Conservation (phyloP, 2,113 vertebrate genomes). For the Poeciliopsis prolifica region DNA sequence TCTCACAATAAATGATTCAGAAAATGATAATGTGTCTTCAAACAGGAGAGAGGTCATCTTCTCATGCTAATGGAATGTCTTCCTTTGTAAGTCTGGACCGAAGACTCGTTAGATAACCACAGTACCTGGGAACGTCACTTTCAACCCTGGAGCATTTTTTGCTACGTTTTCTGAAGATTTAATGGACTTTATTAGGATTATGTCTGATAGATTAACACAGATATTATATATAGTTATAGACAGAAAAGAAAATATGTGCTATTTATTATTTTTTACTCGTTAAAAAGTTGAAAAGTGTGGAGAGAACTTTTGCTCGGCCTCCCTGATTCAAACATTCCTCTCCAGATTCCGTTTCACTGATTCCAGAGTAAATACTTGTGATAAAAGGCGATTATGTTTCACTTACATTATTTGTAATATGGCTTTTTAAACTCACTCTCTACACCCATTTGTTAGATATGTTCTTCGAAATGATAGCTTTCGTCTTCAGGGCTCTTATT, state of each 20-base stretch:
- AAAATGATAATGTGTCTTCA: conserved; percentile 62
- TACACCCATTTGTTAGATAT: too few relatives aligned
- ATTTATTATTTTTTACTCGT: not conserved
- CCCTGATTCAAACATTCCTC: not conserved
- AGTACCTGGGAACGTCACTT: not conserved
- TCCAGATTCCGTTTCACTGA: not conserved
- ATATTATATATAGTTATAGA: not conserved
- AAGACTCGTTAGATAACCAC: conserved; percentile 4
- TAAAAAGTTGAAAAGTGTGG: not conserved
- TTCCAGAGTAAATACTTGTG: not conserved
- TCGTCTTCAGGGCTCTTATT: conserved; percentile 27
- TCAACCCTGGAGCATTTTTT: not conserved
- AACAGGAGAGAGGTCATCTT: conserved; percentile 46
- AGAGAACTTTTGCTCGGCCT: not conserved
- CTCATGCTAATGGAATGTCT: conserved; percentile 53
- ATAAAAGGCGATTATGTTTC: not conserved
- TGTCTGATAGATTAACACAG: not conserved
- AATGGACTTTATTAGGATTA: too few relatives aligned
- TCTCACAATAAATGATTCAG: conserved; percentile 70
- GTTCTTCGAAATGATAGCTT: conserved; percentile 2
- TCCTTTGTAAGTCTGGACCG: conserved; percentile 38
- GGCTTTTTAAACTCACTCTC: too few relatives aligned
- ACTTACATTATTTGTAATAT: too few relatives aligned
- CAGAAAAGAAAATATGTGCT: not conserved
- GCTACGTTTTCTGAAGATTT: not conserved